phyloP scores from a whole-genome alignment of 2,888 invertebrate species.

The Allolobophora icterica region DNA sequence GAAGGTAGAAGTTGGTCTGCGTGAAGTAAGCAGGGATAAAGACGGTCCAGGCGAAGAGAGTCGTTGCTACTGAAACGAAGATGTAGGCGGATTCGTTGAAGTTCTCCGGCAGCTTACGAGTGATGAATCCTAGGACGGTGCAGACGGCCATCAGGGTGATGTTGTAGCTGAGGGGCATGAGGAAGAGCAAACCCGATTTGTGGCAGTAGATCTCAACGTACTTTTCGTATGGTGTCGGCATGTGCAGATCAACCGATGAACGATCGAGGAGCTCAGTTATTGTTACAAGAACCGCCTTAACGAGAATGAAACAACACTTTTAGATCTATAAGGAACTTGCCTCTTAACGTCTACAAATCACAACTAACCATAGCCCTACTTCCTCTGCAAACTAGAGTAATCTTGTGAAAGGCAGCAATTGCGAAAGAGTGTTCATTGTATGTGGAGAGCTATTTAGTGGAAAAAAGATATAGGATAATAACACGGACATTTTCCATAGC shows the following conservation, averaged over 20 bases:
- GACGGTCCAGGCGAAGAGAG: conserved; percentile 44
- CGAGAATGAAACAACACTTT: background rate
- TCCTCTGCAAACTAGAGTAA: no score
- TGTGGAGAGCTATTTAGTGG: no score
- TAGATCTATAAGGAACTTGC: no score
- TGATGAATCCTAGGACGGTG: conserved; percentile 42
- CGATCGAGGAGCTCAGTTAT: conserved; percentile 18
- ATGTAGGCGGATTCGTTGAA: conserved; percentile 49
- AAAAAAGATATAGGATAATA: no score
- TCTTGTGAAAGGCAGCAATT: no score
- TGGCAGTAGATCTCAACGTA: conserved; percentile 35
- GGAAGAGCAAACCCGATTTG: conserved; percentile 44
- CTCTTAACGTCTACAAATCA: no score
- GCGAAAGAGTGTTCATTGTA: no score
- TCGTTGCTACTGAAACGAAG: conserved; percentile 45
- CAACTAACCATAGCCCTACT: no score
- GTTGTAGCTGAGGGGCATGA: conserved; percentile 50
- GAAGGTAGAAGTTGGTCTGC: conserved; percentile 39
- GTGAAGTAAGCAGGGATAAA: conserved; percentile 46
- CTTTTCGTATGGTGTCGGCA: conserved; percentile 33
- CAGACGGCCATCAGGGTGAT: conserved; percentile 40
- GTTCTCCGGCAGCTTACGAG: conserved; percentile 45
- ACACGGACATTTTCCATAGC: no score
- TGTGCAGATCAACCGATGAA: conserved; percentile 1
- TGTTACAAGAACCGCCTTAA: conserved; percentile 27